Conservation (phyloP, 2,888 invertebrate genomes). For the Euzetes globulus region DNA sequence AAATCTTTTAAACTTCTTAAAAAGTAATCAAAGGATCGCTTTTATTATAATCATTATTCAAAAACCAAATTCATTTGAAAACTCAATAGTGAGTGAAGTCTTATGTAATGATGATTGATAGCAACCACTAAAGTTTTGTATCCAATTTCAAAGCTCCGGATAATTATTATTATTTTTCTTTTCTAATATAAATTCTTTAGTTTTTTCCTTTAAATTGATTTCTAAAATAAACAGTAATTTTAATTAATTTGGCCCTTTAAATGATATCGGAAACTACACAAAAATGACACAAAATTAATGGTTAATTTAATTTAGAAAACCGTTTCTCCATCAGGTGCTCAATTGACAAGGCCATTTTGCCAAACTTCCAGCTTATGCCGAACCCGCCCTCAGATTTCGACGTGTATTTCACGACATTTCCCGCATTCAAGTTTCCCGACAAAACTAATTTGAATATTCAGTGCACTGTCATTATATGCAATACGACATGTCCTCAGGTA, state of each 20-base stretch:
- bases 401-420: slow-evolving; percentile 56
- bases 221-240: neutral
- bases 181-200: neutral
- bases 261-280: neutral
- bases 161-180: slow-evolving; percentile 23
- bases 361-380: slow-evolving; percentile 39
- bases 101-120: slow-evolving; percentile 22
- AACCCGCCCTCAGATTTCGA: slow-evolving; percentile 41
- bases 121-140: neutral
- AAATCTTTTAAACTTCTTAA: slow-evolving; percentile 23
- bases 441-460: slow-evolving; percentile 66
- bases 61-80: neutral
- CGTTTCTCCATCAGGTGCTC: slow-evolving; percentile 37
- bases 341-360: slow-evolving; percentile 38
- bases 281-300: neutral
- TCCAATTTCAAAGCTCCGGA: slow-evolving; percentile 4
- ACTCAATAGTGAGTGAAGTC: slow-evolving; percentile 9
- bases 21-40: slow-evolving; percentile 30
- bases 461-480: slow-evolving; percentile 69
- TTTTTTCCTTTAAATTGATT: neutral
- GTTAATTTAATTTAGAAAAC: neutral
- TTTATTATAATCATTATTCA: slow-evolving; percentile 7
- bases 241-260: neutral
- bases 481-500: slow-evolving; percentile 61
- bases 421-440: slow-evolving; percentile 75